Base-by-base conservation (phyloP, 2,888 invertebrate genomes). In the Heliconius cydno region DNA sequence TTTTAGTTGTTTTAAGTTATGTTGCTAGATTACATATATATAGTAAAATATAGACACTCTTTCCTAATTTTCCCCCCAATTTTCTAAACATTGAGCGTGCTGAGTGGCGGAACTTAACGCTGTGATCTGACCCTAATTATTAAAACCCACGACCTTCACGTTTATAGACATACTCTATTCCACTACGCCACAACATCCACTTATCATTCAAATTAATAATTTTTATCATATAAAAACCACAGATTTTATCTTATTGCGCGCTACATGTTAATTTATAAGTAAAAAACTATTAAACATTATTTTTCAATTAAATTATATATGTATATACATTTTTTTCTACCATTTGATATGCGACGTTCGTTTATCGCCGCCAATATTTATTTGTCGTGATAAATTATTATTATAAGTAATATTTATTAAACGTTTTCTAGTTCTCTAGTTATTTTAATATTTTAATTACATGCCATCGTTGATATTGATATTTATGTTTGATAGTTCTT, bases 271-370 rank as follows among this genome's bases (percentile, higher is more conserved):
- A 73, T 73, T 73, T 60, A 9, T 60, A 73, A 57, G 73, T 60
- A 73, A 73, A 70, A 73, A 73, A 70, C 34, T 60, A 34, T 73
- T 38, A 73, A 60, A 73, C 60, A 73, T 73, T 73, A 73, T n/a
- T 60, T 73, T 73, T 73, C 12, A 73, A 60, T 73, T 60, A 73
- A 73, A 73, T 60, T 19, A 30, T 65, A 25, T 28, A 28, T 28
- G 19, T 25, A 72, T 57, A 25, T 38, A 60, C 6, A 15, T 25
- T 73, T 34, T 60, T 34, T 25, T 60, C 10, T 9, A 73, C 22
- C 25, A 9, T 34, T 60, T 72, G 52, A 57, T 72, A 72, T 22
- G 72, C 57, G 72, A 57, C 34, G 6, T 15, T n/a, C 60, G 73
- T 34, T 73, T n/a, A 73, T 73, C 60, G 73, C 60, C n/a, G 15